phyloP scores from a whole-genome alignment of 2,797 vertebrate genomes.

The Diplodus sargus region DNA sequence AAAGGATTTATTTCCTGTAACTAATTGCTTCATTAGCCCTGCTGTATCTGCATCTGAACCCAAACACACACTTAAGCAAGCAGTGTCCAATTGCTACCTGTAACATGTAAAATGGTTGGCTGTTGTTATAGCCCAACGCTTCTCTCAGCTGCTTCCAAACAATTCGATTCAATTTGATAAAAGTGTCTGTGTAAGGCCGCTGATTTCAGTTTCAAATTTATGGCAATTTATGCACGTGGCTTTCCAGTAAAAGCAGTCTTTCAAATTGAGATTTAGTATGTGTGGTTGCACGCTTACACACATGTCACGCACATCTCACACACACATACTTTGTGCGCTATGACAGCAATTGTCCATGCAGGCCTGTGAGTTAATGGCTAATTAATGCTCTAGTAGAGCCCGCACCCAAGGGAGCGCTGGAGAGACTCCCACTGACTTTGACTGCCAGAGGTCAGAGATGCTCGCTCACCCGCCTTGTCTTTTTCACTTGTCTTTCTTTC shows the following conservation, averaged over 20 bases:
- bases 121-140: background rate
- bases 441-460: conserved; percentile 70
- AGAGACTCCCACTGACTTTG: conserved; percentile 70
- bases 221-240: conserved; percentile 45
- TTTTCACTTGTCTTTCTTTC: conserved; percentile 31
- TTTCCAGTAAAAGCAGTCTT: conserved; percentile 52
- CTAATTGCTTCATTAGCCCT: background rate
- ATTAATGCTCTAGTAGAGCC: conserved; percentile 71
- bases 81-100: background rate
- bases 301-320: conserved; percentile 16
- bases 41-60: background rate
- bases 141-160: conserved; percentile 38
- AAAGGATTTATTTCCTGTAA: background rate
- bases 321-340: conserved; percentile 4
- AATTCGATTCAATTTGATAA: conserved; percentile 38
- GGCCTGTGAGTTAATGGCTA: conserved; percentile 74
- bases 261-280: conserved; percentile 33
- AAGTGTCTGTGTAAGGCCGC: conserved; percentile 20
- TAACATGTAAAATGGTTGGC: conserved; percentile 9
- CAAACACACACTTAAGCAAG: conserved; percentile 2
- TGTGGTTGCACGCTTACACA: background rate
- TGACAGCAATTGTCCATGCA: conserved; percentile 52
- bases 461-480: conserved; percentile 39
- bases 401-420: conserved; percentile 55
- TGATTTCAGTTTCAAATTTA: conserved; percentile 35